These are phyloP conservation scores for Eciton burchellii DNA, from an alignment of 1,140 invertebrate species.

Conservation along the genomic window DNA sequence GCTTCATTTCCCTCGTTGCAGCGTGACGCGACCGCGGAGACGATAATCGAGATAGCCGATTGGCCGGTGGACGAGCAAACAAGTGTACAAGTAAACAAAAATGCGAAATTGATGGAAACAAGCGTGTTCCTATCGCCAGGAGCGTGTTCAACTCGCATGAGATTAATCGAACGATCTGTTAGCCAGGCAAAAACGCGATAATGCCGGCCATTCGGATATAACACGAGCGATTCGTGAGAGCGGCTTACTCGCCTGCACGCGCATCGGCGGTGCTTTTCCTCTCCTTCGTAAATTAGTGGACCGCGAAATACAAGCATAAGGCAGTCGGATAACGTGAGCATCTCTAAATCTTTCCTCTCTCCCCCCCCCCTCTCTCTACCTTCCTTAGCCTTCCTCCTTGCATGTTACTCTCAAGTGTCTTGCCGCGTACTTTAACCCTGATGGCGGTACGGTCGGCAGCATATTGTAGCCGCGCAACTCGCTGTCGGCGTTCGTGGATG, in stretches of 20 bases:
- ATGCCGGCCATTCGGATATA: not conserved
- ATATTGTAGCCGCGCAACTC: slow-evolving; percentile 54
- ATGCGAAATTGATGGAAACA: slow-evolving; percentile 14
- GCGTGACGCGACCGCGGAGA: not conserved
- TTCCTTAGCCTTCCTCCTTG: too few species aligned
- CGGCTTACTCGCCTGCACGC: not conserved
- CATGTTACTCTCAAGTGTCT: slow-evolving; percentile 43
- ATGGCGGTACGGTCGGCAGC: slow-evolving; percentile 47
- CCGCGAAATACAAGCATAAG: slow-evolving; percentile 88
- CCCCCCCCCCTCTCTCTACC: too few species aligned
- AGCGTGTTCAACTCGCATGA: not conserved
- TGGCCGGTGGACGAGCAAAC: not conserved
- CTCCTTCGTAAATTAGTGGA: slow-evolving; percentile 33
- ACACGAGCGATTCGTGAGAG: not conserved
- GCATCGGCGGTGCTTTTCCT: not conserved
- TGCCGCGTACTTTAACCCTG: slow-evolving; percentile 39
- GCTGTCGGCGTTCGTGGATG: not conserved
- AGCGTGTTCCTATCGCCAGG: not conserved
- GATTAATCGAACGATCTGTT: slow-evolving; percentile 5
- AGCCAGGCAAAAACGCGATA: not conserved
- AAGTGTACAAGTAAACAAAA: too few species aligned
- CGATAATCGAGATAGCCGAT: slow-evolving; percentile 12
- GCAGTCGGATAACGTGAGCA: slow-evolving; percentile 63
- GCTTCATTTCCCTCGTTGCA: slow-evolving; percentile 50
- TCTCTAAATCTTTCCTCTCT: slow-evolving; percentile 15